Base-by-base conservation (phyloP, 2,797 vertebrate genomes). In the Bradypodion pumilum region DNA sequence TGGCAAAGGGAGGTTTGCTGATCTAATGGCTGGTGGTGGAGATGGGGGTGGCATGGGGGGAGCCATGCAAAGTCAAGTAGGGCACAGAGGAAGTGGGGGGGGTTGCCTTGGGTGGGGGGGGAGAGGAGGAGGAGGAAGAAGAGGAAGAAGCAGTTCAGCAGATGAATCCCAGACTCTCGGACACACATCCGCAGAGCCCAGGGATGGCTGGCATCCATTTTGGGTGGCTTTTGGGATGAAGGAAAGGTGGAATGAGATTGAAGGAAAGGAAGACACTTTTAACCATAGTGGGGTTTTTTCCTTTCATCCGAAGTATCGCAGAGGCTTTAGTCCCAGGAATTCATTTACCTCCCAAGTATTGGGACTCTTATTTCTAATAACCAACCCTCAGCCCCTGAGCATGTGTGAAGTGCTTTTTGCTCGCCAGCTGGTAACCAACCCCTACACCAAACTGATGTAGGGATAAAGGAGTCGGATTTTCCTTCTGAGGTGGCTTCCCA, bases 161-260 rank as follows among this genome's bases (percentile, higher is more conserved):
- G 2, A 10, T 1, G 1, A 5, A 8, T 7, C 46, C 1, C 9
- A 7, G 10, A 4, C 1, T 2, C 7, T 8, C 10, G 13, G 15
- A n/a, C n/a, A n/a, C 5, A 7, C 19, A 19, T 40, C 35, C 21
- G 27, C 74, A 2, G 5, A 32, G 5, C n/a, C 21, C 3, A 8
- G 23, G n/a, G 1, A 3, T 2, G 21, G 23, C 35, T 1, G 13
- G 23, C 23, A 37, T 32, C 56, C 27, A n/a, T 52, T 72, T 72
- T 6, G n/a, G 52, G 4, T 70, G 63, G 42, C 7, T n/a, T 68
- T 56, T 1, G 37, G 42, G 29, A 5, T 8, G n/a, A n/a, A n/a
- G n/a, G n/a, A n/a, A n/a, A n/a, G n/a, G n/a, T n/a, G n/a, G n/a
- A n/a, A n/a, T n/a, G n/a, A n/a, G n/a, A n/a, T n/a, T n/a, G n/a